A percentile compares a stretch with the other conserved stretches of the same genome.
These are phyloP conservation scores for Platysternon megacephalum DNA, from an alignment of 2,113 vertebrate genomes.

Conservation along the genomic window DNA sequence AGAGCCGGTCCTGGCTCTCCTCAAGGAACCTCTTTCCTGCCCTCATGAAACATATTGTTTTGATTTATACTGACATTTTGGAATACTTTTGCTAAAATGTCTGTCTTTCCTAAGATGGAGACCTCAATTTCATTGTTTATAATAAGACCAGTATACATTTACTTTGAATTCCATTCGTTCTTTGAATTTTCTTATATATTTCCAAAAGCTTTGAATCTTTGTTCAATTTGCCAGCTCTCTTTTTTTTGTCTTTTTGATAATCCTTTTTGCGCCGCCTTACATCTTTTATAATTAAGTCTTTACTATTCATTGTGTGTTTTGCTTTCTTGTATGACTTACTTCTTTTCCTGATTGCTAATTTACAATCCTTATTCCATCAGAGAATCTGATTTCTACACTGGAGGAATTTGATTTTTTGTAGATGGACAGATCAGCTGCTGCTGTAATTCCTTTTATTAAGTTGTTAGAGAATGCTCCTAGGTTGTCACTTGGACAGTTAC, in stretches of 20 bases:
- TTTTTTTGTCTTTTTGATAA: background rate
- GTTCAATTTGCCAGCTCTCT: background rate
- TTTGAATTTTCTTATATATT: background rate
- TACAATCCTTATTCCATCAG: background rate
- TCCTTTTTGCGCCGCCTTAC: background rate
- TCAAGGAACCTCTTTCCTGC: background rate
- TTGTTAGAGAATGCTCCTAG: background rate
- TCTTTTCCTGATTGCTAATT: background rate
- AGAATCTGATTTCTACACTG: background rate
- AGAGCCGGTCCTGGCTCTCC: background rate
- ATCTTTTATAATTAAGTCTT: background rate
- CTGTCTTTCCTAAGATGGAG: background rate
- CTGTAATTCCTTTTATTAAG: background rate
- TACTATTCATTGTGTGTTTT: background rate
- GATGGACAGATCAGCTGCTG: background rate
- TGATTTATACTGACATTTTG: background rate
- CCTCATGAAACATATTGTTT: background rate
- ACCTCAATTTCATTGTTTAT: background rate
- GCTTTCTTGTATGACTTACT: background rate
- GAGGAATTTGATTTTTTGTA: background rate
- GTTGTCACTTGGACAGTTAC: background rate
- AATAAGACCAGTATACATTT: background rate
- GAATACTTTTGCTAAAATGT: background rate
- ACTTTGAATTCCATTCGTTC: background rate
- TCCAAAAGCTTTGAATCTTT: background rate